phyloP scores from a whole-genome alignment of 2,888 invertebrate genomes.

The Andrena trimmerana region DNA sequence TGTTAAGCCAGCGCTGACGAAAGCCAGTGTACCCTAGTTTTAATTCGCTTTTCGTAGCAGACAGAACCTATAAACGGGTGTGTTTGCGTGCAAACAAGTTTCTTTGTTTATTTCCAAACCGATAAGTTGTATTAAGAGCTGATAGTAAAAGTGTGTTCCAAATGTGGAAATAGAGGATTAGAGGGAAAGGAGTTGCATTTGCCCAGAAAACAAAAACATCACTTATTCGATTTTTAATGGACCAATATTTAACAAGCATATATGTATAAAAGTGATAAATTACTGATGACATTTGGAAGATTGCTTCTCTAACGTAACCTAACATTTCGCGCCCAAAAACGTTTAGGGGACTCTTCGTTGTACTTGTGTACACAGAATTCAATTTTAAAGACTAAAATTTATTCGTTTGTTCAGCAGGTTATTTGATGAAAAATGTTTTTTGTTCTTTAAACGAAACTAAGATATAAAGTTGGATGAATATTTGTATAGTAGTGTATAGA shows the following conservation, averaged over 20 bases:
- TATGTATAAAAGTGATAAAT: slow-evolving; percentile 16
- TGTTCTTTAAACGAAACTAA: too few species aligned
- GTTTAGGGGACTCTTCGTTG: slow-evolving; percentile 2
- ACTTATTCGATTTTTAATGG: slow-evolving; percentile 38
- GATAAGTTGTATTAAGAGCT: neutral
- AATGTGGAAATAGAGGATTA: neutral
- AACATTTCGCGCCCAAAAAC: slow-evolving; percentile 3
- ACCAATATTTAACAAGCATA: slow-evolving; percentile 37
- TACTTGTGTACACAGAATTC: neutral
- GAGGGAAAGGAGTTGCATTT: slow-evolving; percentile 4
- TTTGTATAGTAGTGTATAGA: too few species aligned
- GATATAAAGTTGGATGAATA: too few species aligned
- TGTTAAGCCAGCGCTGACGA: slow-evolving; percentile 20
- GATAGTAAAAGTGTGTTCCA: neutral
- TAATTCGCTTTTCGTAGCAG: too few species aligned
- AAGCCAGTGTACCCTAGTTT: neutral
- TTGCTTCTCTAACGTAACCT: slow-evolving; percentile 9
- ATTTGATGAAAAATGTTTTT: too few species aligned
- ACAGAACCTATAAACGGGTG: neutral
- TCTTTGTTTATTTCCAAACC: neutral
- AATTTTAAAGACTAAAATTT: slow-evolving; percentile 14
- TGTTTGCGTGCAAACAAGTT: neutral
- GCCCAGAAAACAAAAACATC: neutral
- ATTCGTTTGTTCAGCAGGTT: neutral
- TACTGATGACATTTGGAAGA: neutral